phyloP scores from a whole-genome alignment of 2,888 invertebrate species.

The Plemyria rubiginata region DNA sequence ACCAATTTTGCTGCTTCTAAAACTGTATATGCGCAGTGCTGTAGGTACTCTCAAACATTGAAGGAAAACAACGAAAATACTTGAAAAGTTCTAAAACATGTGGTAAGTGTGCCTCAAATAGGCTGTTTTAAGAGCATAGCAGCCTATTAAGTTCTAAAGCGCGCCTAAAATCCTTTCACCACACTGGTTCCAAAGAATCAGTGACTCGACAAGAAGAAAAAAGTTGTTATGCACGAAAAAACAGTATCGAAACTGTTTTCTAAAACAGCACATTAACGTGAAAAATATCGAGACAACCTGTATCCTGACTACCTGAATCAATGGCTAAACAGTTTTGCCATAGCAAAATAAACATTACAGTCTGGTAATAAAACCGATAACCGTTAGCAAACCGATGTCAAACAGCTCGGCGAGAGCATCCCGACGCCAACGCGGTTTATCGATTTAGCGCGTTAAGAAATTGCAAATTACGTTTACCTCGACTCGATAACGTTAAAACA shows the following conservation, averaged over 20 bases:
- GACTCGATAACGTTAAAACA: slow-evolving; percentile 64
- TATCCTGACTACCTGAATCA: slow-evolving; percentile 45
- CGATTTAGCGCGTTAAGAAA: slow-evolving; percentile 66
- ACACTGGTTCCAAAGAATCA: no score
- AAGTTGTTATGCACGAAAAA: slow-evolving; percentile 14
- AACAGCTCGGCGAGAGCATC: slow-evolving; percentile 40
- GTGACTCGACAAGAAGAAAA: no score
- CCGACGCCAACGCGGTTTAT: slow-evolving; percentile 56
- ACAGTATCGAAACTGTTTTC: slow-evolving; percentile 27
- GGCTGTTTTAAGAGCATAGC: no score
- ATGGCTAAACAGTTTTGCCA: slow-evolving; percentile 31
- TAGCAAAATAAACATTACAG: slow-evolving; percentile 46
- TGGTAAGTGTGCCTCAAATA: no score
- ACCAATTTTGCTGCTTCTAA: no score
- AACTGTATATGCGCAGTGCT: no score
- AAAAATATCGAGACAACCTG: slow-evolving; percentile 53
- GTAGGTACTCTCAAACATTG: no score
- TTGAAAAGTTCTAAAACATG: no score
- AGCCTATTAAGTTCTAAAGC: no score
- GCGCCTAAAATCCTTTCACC: no score
- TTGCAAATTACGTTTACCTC: slow-evolving; percentile 71
- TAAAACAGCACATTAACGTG: slow-evolving; percentile 39
- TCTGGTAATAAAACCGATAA: slow-evolving; percentile 46
- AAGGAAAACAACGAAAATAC: no score
- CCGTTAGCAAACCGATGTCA: slow-evolving; percentile 40